phyloP scores from a whole-genome alignment of 2,797 vertebrate genomes.

The Lepilemur septentrionalis region DNA sequence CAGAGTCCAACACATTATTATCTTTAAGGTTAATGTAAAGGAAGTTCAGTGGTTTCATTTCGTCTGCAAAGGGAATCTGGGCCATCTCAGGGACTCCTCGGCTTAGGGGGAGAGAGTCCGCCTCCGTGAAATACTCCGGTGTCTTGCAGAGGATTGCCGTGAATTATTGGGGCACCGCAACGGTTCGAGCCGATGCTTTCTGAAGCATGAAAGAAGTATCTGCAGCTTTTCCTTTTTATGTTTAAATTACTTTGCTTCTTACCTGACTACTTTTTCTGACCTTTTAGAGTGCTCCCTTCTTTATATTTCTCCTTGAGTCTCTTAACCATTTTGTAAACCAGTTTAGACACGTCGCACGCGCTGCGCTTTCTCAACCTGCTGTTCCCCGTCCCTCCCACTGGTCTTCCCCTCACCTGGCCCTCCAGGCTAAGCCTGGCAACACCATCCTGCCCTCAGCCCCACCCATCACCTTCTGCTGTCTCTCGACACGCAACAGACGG shows the following conservation, averaged over 20 bases:
- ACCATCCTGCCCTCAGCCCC: background rate
- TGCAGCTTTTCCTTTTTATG: conserved; percentile 59
- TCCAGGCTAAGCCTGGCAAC: background rate
- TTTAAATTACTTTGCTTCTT: conserved; percentile 78
- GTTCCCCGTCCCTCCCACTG: background rate
- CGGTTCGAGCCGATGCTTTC: conserved; percentile 56
- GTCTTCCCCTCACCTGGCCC: conserved; percentile 52
- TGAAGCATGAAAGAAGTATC: conserved; percentile 68
- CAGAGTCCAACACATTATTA: background rate
- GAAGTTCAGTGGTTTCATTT: conserved; percentile 14
- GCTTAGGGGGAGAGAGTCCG: background rate
- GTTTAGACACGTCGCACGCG: background rate
- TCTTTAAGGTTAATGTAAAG: conserved; percentile 41
- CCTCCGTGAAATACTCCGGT: conserved; percentile 20
- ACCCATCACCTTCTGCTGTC: conserved; percentile 44
- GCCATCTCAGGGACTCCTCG: background rate
- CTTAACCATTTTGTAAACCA: conserved; percentile 66
- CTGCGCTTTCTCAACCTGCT: background rate
- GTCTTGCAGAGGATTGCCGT: conserved; percentile 29
- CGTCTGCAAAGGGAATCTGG: conserved; percentile 10
- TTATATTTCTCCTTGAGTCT: conserved; percentile 69
- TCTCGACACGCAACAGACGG: background rate
- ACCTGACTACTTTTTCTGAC: conserved; percentile 77
- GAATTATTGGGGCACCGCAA: conserved; percentile 43
- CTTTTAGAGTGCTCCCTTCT: conserved; percentile 61